These are phyloP conservation scores for Beris morrisii DNA, from an alignment of 2,888 invertebrate genomes.

Conservation along the genomic window DNA sequence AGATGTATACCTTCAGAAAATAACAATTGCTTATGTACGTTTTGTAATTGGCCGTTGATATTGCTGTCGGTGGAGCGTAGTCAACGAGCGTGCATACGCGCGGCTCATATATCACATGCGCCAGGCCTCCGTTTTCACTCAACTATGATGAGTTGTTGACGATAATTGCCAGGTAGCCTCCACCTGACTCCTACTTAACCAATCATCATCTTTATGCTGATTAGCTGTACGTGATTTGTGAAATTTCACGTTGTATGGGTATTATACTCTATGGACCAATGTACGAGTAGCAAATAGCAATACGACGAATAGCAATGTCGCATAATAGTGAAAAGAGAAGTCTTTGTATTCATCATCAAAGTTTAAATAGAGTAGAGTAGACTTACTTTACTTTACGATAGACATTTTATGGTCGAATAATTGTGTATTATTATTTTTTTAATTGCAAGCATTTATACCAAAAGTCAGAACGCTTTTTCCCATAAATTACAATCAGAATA, in stretches of 20 bases:
- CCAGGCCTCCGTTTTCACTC: slow-evolving; percentile 3
- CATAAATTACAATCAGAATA: too few relatives aligned
- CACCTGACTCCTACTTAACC: slow-evolving; percentile 31
- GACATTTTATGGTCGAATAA: too few relatives aligned
- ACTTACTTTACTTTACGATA: too few relatives aligned
- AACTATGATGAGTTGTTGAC: slow-evolving; percentile 25
- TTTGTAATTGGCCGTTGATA: slow-evolving; percentile 20
- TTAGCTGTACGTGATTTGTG: slow-evolving; percentile 31
- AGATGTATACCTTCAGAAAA: background rate
- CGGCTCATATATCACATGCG: slow-evolving; percentile 28
- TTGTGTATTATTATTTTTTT: too few relatives aligned
- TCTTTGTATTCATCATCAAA: too few relatives aligned
- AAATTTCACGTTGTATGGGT: slow-evolving; percentile 3
- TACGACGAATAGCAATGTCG: too few relatives aligned
- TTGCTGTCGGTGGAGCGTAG: background rate
- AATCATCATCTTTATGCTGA: slow-evolving; percentile 33
- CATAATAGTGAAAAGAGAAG: too few relatives aligned
- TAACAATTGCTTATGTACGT: slow-evolving; percentile 23
- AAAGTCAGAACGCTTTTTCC: too few relatives aligned
- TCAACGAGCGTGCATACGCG: slow-evolving; percentile 3
- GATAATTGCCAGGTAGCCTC: slow-evolving; percentile 29
- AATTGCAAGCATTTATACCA: too few relatives aligned
- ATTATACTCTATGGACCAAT: too few relatives aligned
- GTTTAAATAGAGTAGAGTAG: too few relatives aligned
- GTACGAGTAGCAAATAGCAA: too few relatives aligned